Evolutionary conservation across 2,113 vertebrate species (phyloP), one percentile per base, ranked within the genome.

Genomic region (Junco hyemalis): DNA sequence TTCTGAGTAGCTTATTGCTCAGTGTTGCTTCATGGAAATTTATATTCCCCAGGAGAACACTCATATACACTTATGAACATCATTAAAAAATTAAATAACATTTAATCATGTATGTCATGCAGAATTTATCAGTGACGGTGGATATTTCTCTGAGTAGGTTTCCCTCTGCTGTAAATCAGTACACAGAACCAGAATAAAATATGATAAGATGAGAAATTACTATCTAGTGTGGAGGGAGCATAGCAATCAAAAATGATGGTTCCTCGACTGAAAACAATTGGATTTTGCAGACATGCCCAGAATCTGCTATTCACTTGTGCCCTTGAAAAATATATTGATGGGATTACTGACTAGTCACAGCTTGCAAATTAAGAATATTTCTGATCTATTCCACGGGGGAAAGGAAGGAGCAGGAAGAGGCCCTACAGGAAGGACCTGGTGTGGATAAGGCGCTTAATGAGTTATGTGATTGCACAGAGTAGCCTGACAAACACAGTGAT

Each of bases 41-140:
- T 81, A 56, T 88, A 70, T 81, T 94, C 69, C 81, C 64, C 12
- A 2, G 69, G 40, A 69, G 81, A 94, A 65, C 68, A 45, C 57
- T 93, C 80, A 78, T 50, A 71, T 68, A 81, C 79, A 71, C 33
- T 95, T 93, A 90, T 4, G 80, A 76, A 71, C 70, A 70, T 56
- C 36, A 82, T 90, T 80, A 86, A 90, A 95, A 95, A 85, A 89
- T 81, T 92, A 86, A 96, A 80, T 73, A 82, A 80, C 50, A 59
- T 69, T 95, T 93, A 95, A 86, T 93, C 59, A 90, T 69, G 36
- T 82, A 36, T 79, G 74, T 80, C 82, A 83, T 90, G 74, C 35
- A 92, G 63, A 94, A 96, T 94, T 83, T 70, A 86, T 91, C 56
- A 83, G 42, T 66, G 54, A 61, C 2, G 7, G 53, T 72, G 42